Conservation (phyloP, 1,140 invertebrate species). For the Brachionus manjavacas region DNA sequence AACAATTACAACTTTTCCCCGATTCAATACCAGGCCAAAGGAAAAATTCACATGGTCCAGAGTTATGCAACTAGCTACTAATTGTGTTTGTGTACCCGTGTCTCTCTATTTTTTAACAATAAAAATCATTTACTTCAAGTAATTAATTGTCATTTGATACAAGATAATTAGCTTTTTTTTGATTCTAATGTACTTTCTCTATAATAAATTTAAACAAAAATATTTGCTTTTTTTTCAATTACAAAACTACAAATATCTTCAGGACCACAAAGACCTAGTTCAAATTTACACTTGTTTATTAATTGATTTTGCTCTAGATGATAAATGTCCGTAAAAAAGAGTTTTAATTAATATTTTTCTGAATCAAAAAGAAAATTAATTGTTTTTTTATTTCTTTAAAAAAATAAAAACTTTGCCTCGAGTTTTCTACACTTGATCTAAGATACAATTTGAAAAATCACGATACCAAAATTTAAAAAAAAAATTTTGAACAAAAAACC, state of each 20-base stretch:
- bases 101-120: neutral
- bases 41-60: neutral
- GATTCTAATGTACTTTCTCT: neutral
- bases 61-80: neutral
- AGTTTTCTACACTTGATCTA: neutral
- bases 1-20: neutral
- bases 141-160: conserved; percentile 5
- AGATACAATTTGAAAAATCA: neutral
- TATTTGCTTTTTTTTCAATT: neutral
- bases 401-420: neutral
- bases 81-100: neutral
- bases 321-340: neutral
- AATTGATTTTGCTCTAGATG: neutral
- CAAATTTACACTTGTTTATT: neutral
- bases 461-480: neutral
- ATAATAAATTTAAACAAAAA: neutral
- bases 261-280: neutral
- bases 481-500: neutral
- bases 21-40: neutral
- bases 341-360: neutral
- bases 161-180: conserved; percentile 1
- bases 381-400: neutral
- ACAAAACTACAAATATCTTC: neutral
- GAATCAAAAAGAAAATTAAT: neutral
- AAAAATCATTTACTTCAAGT: neutral